Evolutionary conservation across 2,113 vertebrate species (phyloP), one percentile per base, ranked within the genome.

Genomic region (Lethenteron reissneri): DNA sequence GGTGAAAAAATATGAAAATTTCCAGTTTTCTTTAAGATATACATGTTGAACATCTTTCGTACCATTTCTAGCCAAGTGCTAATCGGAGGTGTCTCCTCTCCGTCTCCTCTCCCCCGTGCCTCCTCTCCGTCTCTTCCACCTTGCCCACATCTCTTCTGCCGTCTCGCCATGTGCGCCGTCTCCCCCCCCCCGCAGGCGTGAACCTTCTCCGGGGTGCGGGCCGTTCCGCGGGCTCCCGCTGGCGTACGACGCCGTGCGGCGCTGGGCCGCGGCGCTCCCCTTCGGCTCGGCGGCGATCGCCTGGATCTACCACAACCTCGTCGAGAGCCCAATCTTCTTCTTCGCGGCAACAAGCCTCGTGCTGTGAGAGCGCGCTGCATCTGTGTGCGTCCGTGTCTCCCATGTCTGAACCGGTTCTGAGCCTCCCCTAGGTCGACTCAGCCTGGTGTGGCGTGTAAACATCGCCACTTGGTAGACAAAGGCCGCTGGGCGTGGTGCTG

Each of bases 251-350:
- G 83, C 88, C 0, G 85, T 84, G 70, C 85, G 85, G 25, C 74
- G 2, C 1, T 97, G 86, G 88, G 72, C 88, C 60, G 56, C 74
- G 1, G 19, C 76, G 12, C 78, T 95, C 0, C 84, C 83, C 72
- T 80, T 82, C 0, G 74, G 78, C 2, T 69, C 87, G 25, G 70
- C 76, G 10, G 81, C 86, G 85, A 74, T 97, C 11, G 56, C 81
- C 69, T 84, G 78, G 78, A 75, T 81, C 69, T 78, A 85, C 74
- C 75, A 76, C 3, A 77, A 86, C 74, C 77, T 95, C 69, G 75
- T 97, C 80, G 87, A 92, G 74, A 86, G 88, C 11, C 82, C 86
- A 1, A 71, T 83, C 73, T 82, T 90, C 77, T 72, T 88, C n/a
- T 89, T 94, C 76, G 70, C 88, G 6, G 9, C 74, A 3, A 83